Evolutionary conservation across 2,797 vertebrate species (phyloP).

Genomic region (Avahi laniger): DNA sequence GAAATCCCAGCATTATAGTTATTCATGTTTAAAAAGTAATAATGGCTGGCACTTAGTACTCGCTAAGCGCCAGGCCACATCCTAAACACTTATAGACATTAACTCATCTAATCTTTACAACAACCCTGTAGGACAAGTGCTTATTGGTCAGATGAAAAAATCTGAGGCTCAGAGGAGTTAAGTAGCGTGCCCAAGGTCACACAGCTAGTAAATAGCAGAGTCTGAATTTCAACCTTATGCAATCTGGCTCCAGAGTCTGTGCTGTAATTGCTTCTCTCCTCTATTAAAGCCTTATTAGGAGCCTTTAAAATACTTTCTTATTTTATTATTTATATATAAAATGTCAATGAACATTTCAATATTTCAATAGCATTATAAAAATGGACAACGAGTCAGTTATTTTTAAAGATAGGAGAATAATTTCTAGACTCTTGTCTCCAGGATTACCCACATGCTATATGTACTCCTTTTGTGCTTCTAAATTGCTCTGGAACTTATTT

Average conservation of each 20-base stretch:
- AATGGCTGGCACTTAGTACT: neutral
- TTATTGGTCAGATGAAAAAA: neutral
- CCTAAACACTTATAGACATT: neutral
- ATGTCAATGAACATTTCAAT: neutral
- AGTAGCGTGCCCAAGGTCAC: neutral
- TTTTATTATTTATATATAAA: constrained; percentile 24
- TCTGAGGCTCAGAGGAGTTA: neutral
- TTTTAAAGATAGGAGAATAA: constrained; percentile 18
- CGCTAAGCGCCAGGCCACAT: neutral
- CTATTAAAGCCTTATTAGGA: neutral
- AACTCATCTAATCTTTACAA: neutral
- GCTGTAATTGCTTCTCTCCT: neutral
- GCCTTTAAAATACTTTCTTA: constrained; percentile 1
- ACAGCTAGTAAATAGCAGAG: neutral
- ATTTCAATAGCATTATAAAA: constrained; percentile 11
- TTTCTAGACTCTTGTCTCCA: neutral
- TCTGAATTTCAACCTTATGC: neutral
- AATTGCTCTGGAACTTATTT: neutral
- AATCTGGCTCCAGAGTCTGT: neutral
- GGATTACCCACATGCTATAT: neutral
- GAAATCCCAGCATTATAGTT: neutral
- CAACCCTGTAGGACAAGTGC: neutral
- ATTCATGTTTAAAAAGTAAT: neutral
- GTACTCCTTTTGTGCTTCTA: neutral
- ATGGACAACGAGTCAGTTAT: neutral